Percentiles rank a stretch among this genome's conserved stretches.
These are phyloP conservation scores for Cheilosia soror DNA, from an alignment of 2,888 invertebrate species.

Conservation along the genomic window DNA sequence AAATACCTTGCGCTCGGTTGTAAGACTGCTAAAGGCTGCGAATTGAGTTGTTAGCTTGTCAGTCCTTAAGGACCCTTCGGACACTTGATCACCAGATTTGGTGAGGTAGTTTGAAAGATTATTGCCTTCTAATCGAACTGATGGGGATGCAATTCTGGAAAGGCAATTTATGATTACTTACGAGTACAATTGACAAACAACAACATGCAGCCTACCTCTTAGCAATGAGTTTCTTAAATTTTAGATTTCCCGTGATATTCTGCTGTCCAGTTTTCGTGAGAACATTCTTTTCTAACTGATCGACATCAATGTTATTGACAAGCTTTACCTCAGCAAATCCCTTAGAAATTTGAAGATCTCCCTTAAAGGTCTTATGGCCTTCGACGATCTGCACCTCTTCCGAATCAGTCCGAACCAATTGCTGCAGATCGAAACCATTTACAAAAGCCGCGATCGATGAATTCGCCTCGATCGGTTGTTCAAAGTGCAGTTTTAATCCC, in stretches of 20 bases:
- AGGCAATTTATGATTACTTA: neutral
- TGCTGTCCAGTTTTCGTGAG: slow-evolving; percentile 84
- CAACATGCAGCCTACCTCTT: slow-evolving; percentile 76
- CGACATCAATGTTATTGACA: slow-evolving; percentile 84
- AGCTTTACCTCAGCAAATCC: slow-evolving; percentile 82
- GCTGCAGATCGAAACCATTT: slow-evolving; percentile 83
- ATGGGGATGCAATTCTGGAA: slow-evolving; percentile 51
- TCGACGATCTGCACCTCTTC: slow-evolving; percentile 83
- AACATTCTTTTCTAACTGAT: slow-evolving; percentile 82
- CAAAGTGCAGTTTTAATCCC: slow-evolving; percentile 79
- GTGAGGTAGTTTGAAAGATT: slow-evolving; percentile 76
- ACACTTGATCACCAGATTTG: slow-evolving; percentile 76
- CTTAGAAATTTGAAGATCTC: slow-evolving; percentile 83
- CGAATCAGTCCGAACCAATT: slow-evolving; percentile 83
- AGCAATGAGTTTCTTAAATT: slow-evolving; percentile 81
- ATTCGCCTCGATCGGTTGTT: slow-evolving; percentile 79
- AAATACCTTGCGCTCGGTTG: slow-evolving; percentile 78
- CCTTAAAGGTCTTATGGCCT: slow-evolving; percentile 84
- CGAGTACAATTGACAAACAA: neutral
- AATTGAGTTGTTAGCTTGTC: slow-evolving; percentile 73
- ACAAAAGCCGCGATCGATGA: slow-evolving; percentile 83
- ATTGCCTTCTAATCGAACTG: slow-evolving; percentile 70
- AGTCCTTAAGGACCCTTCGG: slow-evolving; percentile 76
- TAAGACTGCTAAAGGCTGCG: slow-evolving; percentile 77
- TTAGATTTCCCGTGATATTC: slow-evolving; percentile 83